Conservation (phyloP, 2,113 vertebrate genomes). For the Psettodes erumei region DNA sequence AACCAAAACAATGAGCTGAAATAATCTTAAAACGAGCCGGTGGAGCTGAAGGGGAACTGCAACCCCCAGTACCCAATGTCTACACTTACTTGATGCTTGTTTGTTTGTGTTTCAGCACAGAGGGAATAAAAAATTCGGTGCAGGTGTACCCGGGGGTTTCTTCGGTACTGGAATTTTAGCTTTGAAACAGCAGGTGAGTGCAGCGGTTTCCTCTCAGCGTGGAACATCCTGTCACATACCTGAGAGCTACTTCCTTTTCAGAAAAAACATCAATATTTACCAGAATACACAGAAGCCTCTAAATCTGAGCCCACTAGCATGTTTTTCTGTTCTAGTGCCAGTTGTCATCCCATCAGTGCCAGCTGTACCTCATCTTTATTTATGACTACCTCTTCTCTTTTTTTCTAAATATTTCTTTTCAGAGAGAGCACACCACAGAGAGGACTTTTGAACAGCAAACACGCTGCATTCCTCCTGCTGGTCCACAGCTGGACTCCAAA, state of each 20-base stretch:
- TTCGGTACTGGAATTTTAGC: conserved; percentile 11
- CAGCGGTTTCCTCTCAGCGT: conserved; percentile 54
- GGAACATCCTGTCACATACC: conserved; percentile 68
- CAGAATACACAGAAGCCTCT: conserved; percentile 59
- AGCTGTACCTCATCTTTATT: conserved; percentile 79
- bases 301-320: conserved; percentile 33
- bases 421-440: conserved; percentile 53
- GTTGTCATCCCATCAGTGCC: conserved; percentile 56
- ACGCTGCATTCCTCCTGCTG: conserved; percentile 69
- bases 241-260: conserved; percentile 69
- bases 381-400: conserved; percentile 56
- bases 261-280: conserved; percentile 83
- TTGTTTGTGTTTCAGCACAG: conserved; percentile 7
- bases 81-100: conserved; percentile 8
- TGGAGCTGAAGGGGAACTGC: too few species aligned
- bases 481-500: conserved; percentile 68
- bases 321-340: conserved; percentile 72
- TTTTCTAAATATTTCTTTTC: conserved; percentile 67
- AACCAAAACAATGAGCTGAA: too few species aligned
- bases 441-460: conserved; percentile 69
- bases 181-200: conserved; percentile 62
- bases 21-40: too few species aligned
- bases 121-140: conserved; percentile 14
- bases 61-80: background rate
- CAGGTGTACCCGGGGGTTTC: conserved; percentile 42